Conservation (phyloP, 2,113 vertebrate genomes). For the Heptranchias perlo region DNA sequence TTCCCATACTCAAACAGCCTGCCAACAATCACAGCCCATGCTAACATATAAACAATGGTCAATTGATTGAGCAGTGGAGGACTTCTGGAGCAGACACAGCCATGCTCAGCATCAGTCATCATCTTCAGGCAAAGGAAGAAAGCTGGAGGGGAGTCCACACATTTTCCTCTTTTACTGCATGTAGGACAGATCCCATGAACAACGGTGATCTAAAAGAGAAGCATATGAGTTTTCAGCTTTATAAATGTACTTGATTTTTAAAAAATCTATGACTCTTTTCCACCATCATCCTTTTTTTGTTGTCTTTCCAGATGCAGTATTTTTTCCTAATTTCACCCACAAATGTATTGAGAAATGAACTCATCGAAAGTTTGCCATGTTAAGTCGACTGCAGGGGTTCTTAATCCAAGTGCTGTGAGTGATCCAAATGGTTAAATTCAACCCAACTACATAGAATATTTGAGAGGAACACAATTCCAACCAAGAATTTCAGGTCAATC, state of each 20-base stretch:
- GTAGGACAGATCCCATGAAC: too few relatives aligned
- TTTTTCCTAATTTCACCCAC: not conserved
- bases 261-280: too few relatives aligned
- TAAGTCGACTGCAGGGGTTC: not conserved
- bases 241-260: too few relatives aligned
- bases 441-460: not conserved
- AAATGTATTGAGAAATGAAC: not conserved
- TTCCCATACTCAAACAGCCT: not conserved
- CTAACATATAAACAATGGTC: not conserved
- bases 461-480: not conserved
- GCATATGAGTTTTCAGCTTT: too few relatives aligned
- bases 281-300: not conserved
- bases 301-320: not conserved
- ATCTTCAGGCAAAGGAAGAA: not conserved
- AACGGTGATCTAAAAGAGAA: too few relatives aligned
- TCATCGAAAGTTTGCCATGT: not conserved
- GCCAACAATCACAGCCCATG: not conserved
- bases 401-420: not conserved
- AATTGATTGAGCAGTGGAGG: not conserved
- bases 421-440: not conserved
- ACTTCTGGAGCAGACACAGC: not conserved
- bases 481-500: not conserved
- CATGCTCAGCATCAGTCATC: not conserved
- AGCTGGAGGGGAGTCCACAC: not conserved
- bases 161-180: not conserved